Evolutionary conservation across 2,888 invertebrate species (phyloP), one percentile per base, ranked within the genome.

Genomic region (Onchidella celtica): DNA sequence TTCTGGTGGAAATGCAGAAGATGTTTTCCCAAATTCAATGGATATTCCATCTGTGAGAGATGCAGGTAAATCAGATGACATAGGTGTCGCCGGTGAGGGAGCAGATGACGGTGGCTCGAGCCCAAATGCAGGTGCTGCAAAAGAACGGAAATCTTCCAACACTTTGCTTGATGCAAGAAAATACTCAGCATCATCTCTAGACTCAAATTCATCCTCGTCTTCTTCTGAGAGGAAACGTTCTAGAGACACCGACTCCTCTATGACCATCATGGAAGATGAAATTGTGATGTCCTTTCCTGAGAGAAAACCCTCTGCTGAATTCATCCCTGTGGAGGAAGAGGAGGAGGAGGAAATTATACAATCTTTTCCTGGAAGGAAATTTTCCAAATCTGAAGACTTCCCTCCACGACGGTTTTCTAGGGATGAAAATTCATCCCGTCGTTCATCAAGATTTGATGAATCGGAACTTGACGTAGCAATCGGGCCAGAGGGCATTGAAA

Each of bases 401-500:
- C 81, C 81, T 34, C 27, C 34, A 11, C 66, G 81, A n/a, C 36
- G 81, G 29, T 81, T 81, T 47, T 81, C 81, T 2, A 69, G 81
- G n/a, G 81, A 81, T 24, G 81, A 81, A 1, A 57, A 27, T n/a
- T 36, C 70, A 11, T 76, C 76, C 4, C 24, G 81, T 4, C 65
- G 76, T 17, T 81, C 81, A 2, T 76, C 75, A n/a, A n/a, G 59
- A n/a, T 17, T 75, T 24, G 68, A 74, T 29, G 81, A 81, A 17
- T 17, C 38, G 9, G 59, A 68, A 2, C 34, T 65, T 1, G 81
- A 75, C 34, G 61, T 66, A 9, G 29, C 17, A 2, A 68, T 81
- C 9, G 47, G 36, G 17, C 75, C 63, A 32, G 76, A 81, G 38
- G 82, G 76, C 32, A 75, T 91, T 14, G 91, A 91, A 84, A 91